A percentile compares a stretch with the other conserved stretches of the same genome.
Conservation (phyloP, 2,113 vertebrate genomes). For the Montifringilla adamsi region DNA sequence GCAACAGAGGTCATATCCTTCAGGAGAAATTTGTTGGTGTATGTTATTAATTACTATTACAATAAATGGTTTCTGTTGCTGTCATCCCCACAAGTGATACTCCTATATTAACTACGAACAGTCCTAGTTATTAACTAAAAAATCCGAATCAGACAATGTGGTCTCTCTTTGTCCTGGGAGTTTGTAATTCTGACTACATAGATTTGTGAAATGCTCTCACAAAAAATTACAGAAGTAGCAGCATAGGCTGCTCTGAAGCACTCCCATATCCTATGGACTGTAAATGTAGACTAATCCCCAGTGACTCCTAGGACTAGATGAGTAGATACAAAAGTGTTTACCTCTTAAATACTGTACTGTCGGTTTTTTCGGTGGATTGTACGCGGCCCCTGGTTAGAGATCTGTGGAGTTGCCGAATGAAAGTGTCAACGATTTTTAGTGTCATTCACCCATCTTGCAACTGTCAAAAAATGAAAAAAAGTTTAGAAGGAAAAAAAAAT, state of each 20-base stretch:
- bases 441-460: not conserved
- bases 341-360: not conserved
- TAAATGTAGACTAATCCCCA: not conserved
- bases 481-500: not conserved
- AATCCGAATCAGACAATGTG: not conserved
- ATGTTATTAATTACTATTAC: not conserved
- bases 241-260: not conserved
- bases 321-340: accelerated
- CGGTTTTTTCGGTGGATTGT: not conserved
- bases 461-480: not conserved
- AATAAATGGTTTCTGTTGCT: not conserved
- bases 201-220: not conserved
- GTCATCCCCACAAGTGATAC: not conserved
- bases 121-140: not conserved
- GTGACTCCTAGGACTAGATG: not conserved
- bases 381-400: not conserved
- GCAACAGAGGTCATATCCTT: not conserved
- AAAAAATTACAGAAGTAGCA: not conserved
- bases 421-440: not conserved
- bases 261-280: not conserved
- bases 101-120: not conserved
- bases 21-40: not conserved
- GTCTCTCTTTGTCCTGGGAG: not conserved
- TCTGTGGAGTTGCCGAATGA: accelerated
- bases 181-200: not conserved